These are phyloP conservation scores for Ochotona curzoniae DNA, from an alignment of 2,113 vertebrate genomes.

Conservation along the genomic window DNA sequence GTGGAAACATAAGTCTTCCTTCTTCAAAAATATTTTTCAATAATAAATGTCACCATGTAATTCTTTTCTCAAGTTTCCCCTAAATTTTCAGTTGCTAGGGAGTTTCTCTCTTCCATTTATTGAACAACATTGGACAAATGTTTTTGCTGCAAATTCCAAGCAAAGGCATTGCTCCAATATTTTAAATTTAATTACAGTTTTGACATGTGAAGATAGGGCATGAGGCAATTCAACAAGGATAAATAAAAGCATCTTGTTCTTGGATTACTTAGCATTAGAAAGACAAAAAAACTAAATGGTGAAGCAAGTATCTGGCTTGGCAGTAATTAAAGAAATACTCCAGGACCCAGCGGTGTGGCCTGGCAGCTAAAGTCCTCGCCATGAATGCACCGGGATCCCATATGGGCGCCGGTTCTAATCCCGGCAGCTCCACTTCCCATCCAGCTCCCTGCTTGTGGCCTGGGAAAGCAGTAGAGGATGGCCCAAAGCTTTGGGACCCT, in stretches of 20 bases:
- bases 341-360: too few species aligned
- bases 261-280: slow-evolving; percentile 15
- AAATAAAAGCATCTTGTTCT: slow-evolving; percentile 33
- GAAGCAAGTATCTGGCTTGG: background rate
- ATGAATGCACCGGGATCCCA: too few species aligned
- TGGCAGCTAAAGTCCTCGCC: too few species aligned
- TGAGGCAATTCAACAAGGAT: background rate
- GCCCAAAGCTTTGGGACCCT: too few species aligned
- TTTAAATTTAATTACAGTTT: slow-evolving; percentile 56
- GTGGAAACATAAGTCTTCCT: slow-evolving; percentile 62
- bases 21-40: slow-evolving; percentile 61
- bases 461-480: too few species aligned
- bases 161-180: slow-evolving; percentile 29
- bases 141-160: slow-evolving; percentile 49
- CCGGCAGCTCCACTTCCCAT: too few species aligned
- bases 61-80: slow-evolving; percentile 51
- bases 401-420: too few species aligned
- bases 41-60: slow-evolving; percentile 48
- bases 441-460: too few species aligned
- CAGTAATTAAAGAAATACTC: background rate
- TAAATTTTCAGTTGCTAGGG: slow-evolving; percentile 41
- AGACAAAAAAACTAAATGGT: background rate
- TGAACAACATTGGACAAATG: slow-evolving; percentile 44
- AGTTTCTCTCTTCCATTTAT: slow-evolving; percentile 40
- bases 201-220: background rate